Base-by-base conservation (phyloP, 2,888 invertebrate genomes). In the Hirtodrosophila confusa region DNA sequence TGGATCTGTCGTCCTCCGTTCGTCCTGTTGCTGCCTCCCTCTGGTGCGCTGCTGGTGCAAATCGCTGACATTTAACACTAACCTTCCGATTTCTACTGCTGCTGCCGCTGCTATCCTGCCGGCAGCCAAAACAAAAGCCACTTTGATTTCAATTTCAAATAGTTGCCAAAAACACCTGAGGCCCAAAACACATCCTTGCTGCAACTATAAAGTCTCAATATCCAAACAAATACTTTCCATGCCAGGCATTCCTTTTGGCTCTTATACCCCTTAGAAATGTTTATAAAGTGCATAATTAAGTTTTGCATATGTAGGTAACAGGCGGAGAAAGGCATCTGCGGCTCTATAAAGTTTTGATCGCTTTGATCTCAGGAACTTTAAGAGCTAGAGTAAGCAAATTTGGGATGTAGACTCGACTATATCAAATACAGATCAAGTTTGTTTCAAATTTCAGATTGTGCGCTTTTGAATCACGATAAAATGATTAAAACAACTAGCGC, bases 31-130 rank as follows among this genome's bases (percentile, higher is more conserved):
- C 31, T n/a, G 55, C 48, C 75, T 48, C 58, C 85, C 82, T 70
- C 75, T 41, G 77, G 83, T 78, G 86, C 84, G 37, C 84, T 77
- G 84, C 84, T 85, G 84, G 84, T 85, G 84, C 79, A 85, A 85
- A 85, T 85, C 73, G 84, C 54, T 70, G 63, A 49, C 78, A 74
- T 85, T 85, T 85, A 85, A 71, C 78, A 80, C 74, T 72, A 80
- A 73, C 75, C 77, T 73, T 62, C 53, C 56, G 62, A 36, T 35
- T 33, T 43, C 29, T 27, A 6, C 27, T 27, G 27, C 27, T 27
- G 27, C 27, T 33, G 11, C 33, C 43, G 48, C 40, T 61, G 72
- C 37, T 48, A 40, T 62, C 57, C 53, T 51, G 68, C 64, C 60
- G 36, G 45, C 56, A 62, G 57, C 29, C 57, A 41, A 40, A 62